Conservation (phyloP, 2,113 vertebrate genomes). For the Zosterops borbonicus region DNA sequence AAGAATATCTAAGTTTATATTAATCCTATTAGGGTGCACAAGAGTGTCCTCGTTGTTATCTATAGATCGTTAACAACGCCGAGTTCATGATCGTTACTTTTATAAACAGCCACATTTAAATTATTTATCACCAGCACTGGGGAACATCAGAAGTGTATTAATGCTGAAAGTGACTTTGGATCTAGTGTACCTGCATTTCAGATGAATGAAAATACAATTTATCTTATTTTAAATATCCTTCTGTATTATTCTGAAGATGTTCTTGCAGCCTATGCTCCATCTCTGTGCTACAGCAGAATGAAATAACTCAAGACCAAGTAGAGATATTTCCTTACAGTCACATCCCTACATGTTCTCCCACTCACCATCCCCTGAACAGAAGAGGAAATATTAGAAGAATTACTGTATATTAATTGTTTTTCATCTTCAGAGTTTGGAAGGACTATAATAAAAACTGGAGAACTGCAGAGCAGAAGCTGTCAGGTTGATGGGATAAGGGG, state of each 20-base stretch:
- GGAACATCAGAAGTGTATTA: not conserved
- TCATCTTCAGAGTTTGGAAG: not conserved
- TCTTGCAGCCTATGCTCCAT: not conserved
- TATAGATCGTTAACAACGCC: not conserved
- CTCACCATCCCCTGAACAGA: not conserved
- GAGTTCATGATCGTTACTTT: not conserved
- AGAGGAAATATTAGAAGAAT: not conserved
- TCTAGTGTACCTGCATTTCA: not conserved
- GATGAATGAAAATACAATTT: not conserved
- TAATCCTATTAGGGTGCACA: not conserved
- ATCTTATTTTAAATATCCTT: not conserved
- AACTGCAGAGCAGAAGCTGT: not conserved
- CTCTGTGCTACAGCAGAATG: not conserved
- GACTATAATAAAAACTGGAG: not conserved
- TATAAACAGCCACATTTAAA: not conserved
- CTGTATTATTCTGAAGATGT: not conserved
- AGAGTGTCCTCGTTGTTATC: not conserved
- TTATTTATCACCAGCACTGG: not conserved
- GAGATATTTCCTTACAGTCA: not conserved
- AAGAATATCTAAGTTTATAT: not conserved
- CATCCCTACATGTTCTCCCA: not conserved
- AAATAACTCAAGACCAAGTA: not conserved
- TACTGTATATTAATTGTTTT: not conserved
- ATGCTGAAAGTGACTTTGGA: conserved; percentile 39
- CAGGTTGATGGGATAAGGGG: not conserved